These are phyloP conservation scores for Hyppa rectilinea DNA, from an alignment of 2,888 invertebrate genomes.

Conservation along the genomic window DNA sequence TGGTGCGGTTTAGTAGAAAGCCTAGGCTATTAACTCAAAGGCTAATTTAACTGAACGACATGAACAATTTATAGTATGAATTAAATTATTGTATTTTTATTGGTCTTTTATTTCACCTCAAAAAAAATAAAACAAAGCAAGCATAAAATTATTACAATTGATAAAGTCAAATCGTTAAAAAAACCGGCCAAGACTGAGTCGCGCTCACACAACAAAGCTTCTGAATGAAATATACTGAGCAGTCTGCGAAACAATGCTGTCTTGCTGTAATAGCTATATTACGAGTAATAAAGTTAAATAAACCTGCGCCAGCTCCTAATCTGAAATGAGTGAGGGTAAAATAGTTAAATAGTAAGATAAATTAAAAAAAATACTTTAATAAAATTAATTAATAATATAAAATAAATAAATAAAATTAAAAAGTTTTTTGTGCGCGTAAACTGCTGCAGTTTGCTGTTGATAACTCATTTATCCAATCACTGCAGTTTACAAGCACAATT, in stretches of 20 bases:
- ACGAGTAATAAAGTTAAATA: background rate
- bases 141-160: background rate
- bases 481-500: no score
- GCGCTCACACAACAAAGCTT: background rate
- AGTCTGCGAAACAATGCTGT: background rate
- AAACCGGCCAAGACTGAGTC: background rate
- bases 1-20: no score
- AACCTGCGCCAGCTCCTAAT: background rate
- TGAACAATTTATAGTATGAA: conserved; percentile 37
- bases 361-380: no score
- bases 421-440: no score
- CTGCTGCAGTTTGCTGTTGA: no score
- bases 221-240: background rate
- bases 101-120: conserved; percentile 19
- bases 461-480: no score
- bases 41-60: no score
- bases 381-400: no score
- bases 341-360: no score
- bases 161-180: background rate
- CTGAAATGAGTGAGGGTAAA: background rate
- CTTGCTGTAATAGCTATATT: background rate
- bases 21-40: no score
- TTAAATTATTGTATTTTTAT: conserved; percentile 43
- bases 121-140: background rate
- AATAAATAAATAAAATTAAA: no score